A percentile compares a stretch with the other conserved stretches of the same genome.
phyloP scores from a whole-genome alignment of 2,113 vertebrate genomes.

The Falco punctatus region DNA sequence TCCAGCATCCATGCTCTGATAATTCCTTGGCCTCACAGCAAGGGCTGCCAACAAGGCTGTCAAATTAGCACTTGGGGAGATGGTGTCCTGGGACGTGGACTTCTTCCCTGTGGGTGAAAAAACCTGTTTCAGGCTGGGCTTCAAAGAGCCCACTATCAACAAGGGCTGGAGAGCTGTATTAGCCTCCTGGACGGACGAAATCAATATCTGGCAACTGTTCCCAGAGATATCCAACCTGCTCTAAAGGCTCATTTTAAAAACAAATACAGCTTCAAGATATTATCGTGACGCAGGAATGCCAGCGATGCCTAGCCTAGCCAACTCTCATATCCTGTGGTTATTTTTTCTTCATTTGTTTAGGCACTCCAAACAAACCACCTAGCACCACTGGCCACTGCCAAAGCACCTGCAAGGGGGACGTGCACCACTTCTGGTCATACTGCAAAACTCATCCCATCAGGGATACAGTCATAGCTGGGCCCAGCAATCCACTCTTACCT shows the following conservation, averaged over 20 bases:
- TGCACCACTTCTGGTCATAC: neutral
- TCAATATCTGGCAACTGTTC: neutral
- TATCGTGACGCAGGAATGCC: neutral
- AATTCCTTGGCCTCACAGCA: neutral
- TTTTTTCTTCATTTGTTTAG: neutral
- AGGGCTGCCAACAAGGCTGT: neutral
- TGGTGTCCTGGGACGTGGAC: neutral
- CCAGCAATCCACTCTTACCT: neutral
- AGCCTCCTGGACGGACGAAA: neutral
- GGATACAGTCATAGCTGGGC: neutral
- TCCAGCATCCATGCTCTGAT: neutral
- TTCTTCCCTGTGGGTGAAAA: neutral
- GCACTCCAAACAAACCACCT: neutral
- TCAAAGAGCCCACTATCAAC: neutral
- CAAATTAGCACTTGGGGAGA: neutral
- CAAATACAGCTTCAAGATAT: neutral
- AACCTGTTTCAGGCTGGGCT: neutral
- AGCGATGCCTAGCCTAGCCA: neutral
- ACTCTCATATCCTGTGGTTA: neutral
- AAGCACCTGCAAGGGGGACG: neutral
- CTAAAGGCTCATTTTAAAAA: neutral
- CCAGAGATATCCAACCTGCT: neutral
- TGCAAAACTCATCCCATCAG: neutral
- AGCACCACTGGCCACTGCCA: neutral
- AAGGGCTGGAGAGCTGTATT: neutral